Percentiles rank a stretch among this genome's conserved stretches.
These are phyloP conservation scores for Agrilus mali DNA, from an alignment of 2,888 invertebrate species.

Conservation along the genomic window DNA sequence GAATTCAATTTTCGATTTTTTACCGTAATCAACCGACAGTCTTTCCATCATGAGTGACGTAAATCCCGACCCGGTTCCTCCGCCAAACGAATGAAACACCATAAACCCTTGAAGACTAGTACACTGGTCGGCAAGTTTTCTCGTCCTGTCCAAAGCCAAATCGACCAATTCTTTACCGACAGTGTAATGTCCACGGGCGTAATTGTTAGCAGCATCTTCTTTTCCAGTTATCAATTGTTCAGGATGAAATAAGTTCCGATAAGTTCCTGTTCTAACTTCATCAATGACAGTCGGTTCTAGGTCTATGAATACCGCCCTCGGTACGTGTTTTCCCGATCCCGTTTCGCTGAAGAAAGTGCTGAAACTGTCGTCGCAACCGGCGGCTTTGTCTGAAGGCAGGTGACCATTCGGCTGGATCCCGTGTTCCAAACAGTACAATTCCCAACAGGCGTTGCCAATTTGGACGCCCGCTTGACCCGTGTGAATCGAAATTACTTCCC, in stretches of 20 bases:
- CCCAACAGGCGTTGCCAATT: constrained; percentile 69
- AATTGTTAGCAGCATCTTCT: constrained; percentile 78
- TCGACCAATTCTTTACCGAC: constrained; percentile 62
- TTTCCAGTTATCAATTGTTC: constrained; percentile 73
- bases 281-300: constrained; percentile 73
- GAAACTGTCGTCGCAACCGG: constrained; percentile 31
- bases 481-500: constrained; percentile 70
- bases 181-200: constrained; percentile 72
- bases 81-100: constrained; percentile 51
- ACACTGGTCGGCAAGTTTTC: constrained; percentile 53
- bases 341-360: constrained; percentile 66
- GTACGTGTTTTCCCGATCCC: constrained; percentile 69
- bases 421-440: constrained; percentile 63
- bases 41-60: constrained; percentile 39
- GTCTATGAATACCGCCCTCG: constrained; percentile 70
- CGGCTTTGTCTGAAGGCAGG: not conserved
- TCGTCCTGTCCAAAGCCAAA: constrained; percentile 50
- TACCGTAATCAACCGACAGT: constrained; percentile 6
- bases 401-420: constrained; percentile 36
- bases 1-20: constrained; percentile 27
- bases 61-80: constrained; percentile 52
- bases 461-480: constrained; percentile 72
- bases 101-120: constrained; percentile 46
- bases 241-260: constrained; percentile 62
- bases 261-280: constrained; percentile 51